Base-by-base conservation (phyloP, 2,113 vertebrate genomes). In the Grantiella picta region DNA sequence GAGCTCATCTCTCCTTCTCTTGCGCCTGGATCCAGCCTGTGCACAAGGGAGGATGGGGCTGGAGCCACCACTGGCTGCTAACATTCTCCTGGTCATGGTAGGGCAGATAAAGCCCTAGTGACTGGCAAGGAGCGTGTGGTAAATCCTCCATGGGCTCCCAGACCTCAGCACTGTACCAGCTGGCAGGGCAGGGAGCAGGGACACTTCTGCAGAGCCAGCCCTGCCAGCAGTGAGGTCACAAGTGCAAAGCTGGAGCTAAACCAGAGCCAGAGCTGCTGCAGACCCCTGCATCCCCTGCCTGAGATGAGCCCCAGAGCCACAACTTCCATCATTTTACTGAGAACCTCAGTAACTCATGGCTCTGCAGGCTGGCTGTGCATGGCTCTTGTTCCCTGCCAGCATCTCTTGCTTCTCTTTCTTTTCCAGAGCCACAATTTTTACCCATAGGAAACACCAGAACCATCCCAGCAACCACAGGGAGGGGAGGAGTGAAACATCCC, bases 11-110 rank as follows among this genome's bases (percentile, higher is more conserved):
- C 47, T 52, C 54, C 36, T 75, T 35, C 56, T 42, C 78, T 59
- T 3, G 3, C 0, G 0, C 49, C 57, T 1, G 4, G 40, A 64
- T 31, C 31, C 53, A 36, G 25, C 22, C 49, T 1, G 0, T 56
- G 38, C 20, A 21, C 0, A 3, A n/a, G 28, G 45, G 25, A 85
- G 11, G 49, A 66, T 27, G 59, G 36, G 64, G 59, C 40, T 65
- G 84, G 61, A 73, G 82, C n/a, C 4, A 8, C 63, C 9, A 23
- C 35, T 22, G 66, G 40, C 49, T 90, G 71, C 45, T 40, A 35
- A n/a, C 0, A 11, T 31, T 75, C 42, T 73, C 61, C 38, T 90
- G 84, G 42, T 33, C 1, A 0, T 27, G 31, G 21, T 36, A 76
- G 33, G n/a, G n/a, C 36, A 93, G 78, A 65, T 15, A 40, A 49